A percentile compares a stretch with the other conserved stretches of the same genome.
Conservation (phyloP, 1,140 invertebrate species). For the Aricia agestis region DNA sequence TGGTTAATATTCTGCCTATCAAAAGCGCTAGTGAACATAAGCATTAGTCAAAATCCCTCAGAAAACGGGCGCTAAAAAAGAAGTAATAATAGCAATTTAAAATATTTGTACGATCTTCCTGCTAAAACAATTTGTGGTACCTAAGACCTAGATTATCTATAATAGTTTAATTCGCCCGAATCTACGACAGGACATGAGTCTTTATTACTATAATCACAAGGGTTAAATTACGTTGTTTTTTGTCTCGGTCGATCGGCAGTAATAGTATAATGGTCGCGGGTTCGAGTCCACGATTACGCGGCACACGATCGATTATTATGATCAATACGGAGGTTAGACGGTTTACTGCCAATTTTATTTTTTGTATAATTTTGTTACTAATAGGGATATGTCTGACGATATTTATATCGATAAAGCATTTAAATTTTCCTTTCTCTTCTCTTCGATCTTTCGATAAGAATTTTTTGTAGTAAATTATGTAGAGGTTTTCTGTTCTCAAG, state of each 20-base stretch:
- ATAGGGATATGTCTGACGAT: constrained; percentile 63
- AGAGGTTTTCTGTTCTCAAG: constrained; percentile 15
- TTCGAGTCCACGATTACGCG: constrained; percentile 69
- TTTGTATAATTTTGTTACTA: constrained; percentile 65
- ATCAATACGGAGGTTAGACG: constrained; percentile 73
- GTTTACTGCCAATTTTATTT: constrained; percentile 73
- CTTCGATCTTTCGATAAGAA: too few relatives aligned
- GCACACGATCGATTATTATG: constrained; percentile 75
- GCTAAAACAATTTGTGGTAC: background rate
- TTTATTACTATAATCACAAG: constrained; percentile 17
- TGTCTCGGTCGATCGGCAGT: constrained; percentile 68
- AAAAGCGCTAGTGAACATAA: too few relatives aligned
- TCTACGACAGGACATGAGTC: constrained; percentile 21
- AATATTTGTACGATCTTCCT: constrained; percentile 27
- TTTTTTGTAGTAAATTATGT: too few relatives aligned
- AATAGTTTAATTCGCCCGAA: too few relatives aligned
- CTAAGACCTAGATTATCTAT: too few relatives aligned
- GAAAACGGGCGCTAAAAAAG: too few relatives aligned
- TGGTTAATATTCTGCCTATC: too few relatives aligned
- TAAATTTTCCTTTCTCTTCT: too few relatives aligned
- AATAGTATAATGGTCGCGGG: constrained; percentile 72
- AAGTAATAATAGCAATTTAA: too few relatives aligned
- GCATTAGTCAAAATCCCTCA: too few relatives aligned
- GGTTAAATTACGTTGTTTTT: constrained; percentile 41
- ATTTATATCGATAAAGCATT: constrained; percentile 33